Percentiles rank a stretch among this genome's conserved stretches.
phyloP scores from a whole-genome alignment of 2,888 invertebrate genomes.

The Endotricha flammealis region DNA sequence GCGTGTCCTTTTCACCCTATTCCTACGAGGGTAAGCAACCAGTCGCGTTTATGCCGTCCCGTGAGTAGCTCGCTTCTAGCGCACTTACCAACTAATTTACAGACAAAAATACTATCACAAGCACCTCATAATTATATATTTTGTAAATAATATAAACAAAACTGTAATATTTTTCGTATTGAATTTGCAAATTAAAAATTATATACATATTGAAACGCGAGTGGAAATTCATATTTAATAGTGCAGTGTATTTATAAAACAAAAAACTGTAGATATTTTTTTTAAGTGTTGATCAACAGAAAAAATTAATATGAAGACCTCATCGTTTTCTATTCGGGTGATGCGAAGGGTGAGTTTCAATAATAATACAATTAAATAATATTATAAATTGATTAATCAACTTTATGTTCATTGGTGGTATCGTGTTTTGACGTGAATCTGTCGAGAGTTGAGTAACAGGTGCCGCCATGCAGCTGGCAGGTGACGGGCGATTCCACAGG shows the following conservation, averaged over 20 bases:
- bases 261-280: conserved; percentile 21
- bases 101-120: conserved; percentile 26
- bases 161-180: conserved; percentile 15
- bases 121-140: conserved; percentile 27
- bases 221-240: conserved; percentile 1
- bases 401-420: neutral
- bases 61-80: conserved; percentile 48
- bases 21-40: conserved; percentile 58
- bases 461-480: conserved; percentile 26
- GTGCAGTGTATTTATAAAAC: neutral
- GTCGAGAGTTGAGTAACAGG: conserved; percentile 34
- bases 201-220: neutral
- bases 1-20: conserved; percentile 72
- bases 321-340: conserved; percentile 86
- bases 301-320: conserved; percentile 84
- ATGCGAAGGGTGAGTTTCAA: conserved; percentile 85
- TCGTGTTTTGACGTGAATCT: conserved; percentile 17
- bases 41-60: conserved; percentile 72
- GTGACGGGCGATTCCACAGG: conserved; percentile 45
- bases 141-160: conserved; percentile 21
- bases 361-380: conserved; percentile 2
- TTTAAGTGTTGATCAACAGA: conserved; percentile 30
- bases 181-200: neutral
- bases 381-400: neutral
- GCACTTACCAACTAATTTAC: conserved; percentile 29